Evolutionary conservation across 2,113 vertebrate species (phyloP).

Genomic region (rabbit (Oryctolagus cuniculus)): DNA sequence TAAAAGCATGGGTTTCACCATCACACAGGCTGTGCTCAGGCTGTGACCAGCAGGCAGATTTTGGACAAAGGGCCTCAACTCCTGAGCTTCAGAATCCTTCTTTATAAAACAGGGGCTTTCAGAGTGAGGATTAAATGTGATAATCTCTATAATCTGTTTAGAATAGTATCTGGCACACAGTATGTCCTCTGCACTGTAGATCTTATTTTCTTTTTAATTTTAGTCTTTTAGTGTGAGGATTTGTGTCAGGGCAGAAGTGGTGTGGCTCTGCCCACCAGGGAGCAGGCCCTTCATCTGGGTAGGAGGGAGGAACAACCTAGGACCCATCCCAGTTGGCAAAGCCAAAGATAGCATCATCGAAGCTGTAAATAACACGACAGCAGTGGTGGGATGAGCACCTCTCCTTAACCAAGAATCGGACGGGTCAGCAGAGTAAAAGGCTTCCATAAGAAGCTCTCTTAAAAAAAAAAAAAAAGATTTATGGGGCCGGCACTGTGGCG

Average conservation of each 20-base stretch:
- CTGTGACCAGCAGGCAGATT: not conserved
- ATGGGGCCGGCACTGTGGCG: no score
- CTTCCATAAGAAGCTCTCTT: not conserved
- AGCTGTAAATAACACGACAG: not conserved
- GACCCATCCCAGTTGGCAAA: not conserved
- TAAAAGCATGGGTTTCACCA: not conserved
- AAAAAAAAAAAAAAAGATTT: no score
- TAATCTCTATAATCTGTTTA: not conserved
- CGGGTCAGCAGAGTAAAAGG: not conserved
- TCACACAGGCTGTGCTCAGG: not conserved
- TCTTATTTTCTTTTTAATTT: not conserved
- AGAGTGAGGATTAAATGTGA: not conserved
- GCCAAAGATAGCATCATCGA: not conserved
- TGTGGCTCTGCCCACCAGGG: not conserved
- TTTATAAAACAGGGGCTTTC: not conserved
- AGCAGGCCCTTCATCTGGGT: not conserved
- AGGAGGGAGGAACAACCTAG: not conserved
- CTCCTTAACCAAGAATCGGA: not conserved
- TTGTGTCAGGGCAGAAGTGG: not conserved
- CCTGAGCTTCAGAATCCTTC: not conserved
- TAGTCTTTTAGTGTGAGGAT: not conserved
- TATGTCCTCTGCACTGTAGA: not conserved
- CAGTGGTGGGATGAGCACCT: not conserved
- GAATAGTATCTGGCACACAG: not conserved
- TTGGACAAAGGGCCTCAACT: not conserved